Evolutionary conservation across 2,797 vertebrate species (phyloP).

Genomic region (Catostomus latipinnis): DNA sequence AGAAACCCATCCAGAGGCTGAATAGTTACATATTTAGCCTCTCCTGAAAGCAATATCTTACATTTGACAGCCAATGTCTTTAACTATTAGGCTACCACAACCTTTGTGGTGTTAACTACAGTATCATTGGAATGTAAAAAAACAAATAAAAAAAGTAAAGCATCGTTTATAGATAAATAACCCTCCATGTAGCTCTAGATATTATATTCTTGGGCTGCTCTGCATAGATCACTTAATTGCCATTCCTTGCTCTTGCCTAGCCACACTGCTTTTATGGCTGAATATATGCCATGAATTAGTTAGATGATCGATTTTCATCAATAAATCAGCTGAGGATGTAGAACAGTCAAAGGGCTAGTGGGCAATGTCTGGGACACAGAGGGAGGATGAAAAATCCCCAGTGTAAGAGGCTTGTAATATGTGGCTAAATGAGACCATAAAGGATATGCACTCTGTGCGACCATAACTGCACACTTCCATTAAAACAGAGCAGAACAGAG

Average conservation of each 20-base stretch:
- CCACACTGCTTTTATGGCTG: constrained; percentile 58
- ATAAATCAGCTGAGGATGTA: constrained; percentile 69
- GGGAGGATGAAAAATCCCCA: constrained; percentile 38
- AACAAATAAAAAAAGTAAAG: not conserved
- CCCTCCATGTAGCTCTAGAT: not conserved
- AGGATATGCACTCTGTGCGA: constrained; percentile 46
- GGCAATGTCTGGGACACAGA: constrained; percentile 50
- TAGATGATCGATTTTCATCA: constrained; percentile 62
- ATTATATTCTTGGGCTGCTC: not conserved
- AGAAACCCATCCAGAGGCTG: not conserved
- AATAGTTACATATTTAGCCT: constrained; percentile 12
- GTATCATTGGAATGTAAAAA: not conserved
- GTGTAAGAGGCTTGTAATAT: constrained; percentile 22
- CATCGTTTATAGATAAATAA: constrained; percentile 11
- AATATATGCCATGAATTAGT: constrained; percentile 63
- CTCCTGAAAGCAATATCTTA: constrained; percentile 2
- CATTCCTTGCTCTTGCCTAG: not conserved
- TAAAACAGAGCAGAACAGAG: constrained; percentile 62
- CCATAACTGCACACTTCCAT: constrained; percentile 57
- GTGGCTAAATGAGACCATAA: constrained; percentile 48
- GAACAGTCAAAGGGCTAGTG: constrained; percentile 56
- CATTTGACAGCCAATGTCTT: constrained; percentile 18
- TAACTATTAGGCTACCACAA: not conserved
- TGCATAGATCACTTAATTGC: constrained; percentile 8
- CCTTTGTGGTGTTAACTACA: not conserved